Conservation (phyloP, 2,113 vertebrate genomes). For the Canis aureus region DNA sequence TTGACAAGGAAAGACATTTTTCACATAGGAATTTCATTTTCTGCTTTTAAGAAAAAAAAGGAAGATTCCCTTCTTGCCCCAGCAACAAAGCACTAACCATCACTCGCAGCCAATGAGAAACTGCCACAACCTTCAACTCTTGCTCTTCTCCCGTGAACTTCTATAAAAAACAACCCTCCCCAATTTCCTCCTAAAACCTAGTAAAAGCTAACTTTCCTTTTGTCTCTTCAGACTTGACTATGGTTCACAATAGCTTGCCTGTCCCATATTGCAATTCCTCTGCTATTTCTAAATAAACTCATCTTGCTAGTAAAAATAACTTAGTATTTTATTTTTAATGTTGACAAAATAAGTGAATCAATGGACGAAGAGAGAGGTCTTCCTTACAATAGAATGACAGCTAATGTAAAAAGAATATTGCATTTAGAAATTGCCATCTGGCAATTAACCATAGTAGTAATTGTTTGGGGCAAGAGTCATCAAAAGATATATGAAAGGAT, state of each 20-base stretch:
- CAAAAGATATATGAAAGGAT: background rate
- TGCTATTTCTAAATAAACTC: background rate
- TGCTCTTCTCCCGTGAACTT: background rate
- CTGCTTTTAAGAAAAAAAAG: background rate
- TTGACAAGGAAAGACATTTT: background rate
- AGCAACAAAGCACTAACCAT: background rate
- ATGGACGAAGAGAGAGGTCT: background rate
- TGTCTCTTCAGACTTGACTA: background rate
- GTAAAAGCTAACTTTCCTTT: background rate
- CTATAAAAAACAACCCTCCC: background rate
- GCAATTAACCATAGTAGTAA: background rate
- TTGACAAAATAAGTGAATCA: background rate
- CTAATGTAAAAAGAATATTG: background rate
- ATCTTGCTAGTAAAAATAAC: background rate
- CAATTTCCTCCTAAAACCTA: background rate
- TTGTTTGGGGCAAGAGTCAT: background rate
- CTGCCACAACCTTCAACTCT: background rate
- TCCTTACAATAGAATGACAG: background rate
- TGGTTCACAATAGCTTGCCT: background rate
- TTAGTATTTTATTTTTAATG: background rate
- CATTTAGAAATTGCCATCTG: constrained; percentile 28
- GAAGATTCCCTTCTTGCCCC: background rate
- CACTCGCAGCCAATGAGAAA: background rate
- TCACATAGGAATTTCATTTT: background rate
- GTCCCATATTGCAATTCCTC: background rate